These are phyloP conservation scores for Palythoa grandis DNA, from an alignment of 92 coral and sea anemone species.

Conservation along the genomic window DNA sequence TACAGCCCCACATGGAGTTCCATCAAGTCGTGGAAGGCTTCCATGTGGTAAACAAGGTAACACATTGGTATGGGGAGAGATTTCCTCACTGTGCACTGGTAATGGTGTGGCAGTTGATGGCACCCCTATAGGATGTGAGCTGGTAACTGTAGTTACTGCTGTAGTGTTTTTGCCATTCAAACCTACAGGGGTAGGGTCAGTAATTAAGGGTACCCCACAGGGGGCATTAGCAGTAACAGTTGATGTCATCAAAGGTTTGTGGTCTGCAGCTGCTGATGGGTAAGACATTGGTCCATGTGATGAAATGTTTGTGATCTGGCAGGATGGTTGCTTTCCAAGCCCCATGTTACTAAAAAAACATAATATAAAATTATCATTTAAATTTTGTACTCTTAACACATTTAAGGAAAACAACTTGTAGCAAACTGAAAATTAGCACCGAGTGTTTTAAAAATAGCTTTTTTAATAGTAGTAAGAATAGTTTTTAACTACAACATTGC, in stretches of 20 bases:
- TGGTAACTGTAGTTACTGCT: background rate
- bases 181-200: background rate
- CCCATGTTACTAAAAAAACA: background rate
- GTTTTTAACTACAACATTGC: no score
- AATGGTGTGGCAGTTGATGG: background rate
- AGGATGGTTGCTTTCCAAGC: constrained; percentile 5
- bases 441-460: no score
- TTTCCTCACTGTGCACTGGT: background rate
- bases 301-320: background rate
- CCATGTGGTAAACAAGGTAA: background rate
- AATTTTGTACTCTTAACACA: no score
- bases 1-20: background rate
- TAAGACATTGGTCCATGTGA: background rate
- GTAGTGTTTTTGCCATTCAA: background rate
- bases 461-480: no score
- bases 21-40: background rate
- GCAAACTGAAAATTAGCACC: no score
- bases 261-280: background rate
- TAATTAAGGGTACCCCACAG: background rate
- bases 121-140: background rate
- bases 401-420: no score
- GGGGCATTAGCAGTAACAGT: background rate
- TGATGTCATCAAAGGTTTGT: background rate
- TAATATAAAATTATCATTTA: background rate
- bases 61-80: background rate